These are phyloP conservation scores for Penaeus japonicus DNA, from an alignment of 1,140 invertebrate genomes.

Conservation along the genomic window DNA sequence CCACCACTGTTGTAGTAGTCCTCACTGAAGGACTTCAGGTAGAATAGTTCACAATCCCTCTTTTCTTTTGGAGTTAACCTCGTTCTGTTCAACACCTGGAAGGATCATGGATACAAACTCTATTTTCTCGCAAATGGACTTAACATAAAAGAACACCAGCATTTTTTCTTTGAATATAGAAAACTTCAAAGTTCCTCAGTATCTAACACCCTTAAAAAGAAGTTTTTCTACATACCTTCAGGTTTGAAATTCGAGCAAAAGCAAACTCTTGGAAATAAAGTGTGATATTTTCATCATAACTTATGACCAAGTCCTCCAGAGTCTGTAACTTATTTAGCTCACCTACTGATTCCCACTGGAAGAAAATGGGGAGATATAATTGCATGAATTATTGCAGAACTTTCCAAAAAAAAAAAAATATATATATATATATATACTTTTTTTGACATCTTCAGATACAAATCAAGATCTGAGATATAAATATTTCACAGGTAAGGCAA, in stretches of 20 bases:
- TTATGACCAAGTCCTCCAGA: constrained; percentile 30
- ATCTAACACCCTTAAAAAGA: no score
- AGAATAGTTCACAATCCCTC: constrained; percentile 43
- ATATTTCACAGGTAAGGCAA: no score
- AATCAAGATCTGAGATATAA: no score
- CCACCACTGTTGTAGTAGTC: constrained; percentile 39
- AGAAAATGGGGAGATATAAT: not conserved
- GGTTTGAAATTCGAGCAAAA: constrained; percentile 25
- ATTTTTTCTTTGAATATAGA: no score
- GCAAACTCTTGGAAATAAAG: constrained; percentile 38
- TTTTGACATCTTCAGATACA: not conserved
- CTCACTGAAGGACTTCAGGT: constrained; percentile 36
- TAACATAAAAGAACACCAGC: no score
- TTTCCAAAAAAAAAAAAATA: not conserved
- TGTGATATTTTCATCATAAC: not conserved
- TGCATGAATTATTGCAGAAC: no score
- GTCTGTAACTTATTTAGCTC: constrained; percentile 26
- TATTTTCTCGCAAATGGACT: not conserved
- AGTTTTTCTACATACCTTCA: not conserved
- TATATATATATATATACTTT: not conserved
- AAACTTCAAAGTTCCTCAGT: no score
- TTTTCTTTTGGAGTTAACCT: constrained; percentile 22
- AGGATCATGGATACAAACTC: no score
- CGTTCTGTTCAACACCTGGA: constrained; percentile 16
- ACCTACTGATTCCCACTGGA: constrained; percentile 30